Evolutionary conservation across 2,888 invertebrate genomes (phyloP).

Genomic region (Gibbula magus): DNA sequence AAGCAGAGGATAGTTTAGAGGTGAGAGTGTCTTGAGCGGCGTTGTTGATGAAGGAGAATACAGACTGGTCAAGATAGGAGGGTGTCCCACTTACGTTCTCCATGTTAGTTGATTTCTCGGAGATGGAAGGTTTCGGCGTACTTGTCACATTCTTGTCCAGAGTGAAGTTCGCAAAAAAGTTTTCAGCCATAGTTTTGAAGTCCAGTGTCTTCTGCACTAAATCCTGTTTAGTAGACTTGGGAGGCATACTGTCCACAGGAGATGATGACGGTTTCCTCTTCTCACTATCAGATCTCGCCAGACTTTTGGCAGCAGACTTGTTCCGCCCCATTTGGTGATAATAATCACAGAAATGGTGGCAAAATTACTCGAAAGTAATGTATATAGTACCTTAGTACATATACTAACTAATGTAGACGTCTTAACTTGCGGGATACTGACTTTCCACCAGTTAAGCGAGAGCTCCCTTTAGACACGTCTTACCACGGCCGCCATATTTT

Average conservation of each 20-base stretch:
- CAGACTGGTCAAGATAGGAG: not conserved
- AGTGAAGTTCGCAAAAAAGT: not conserved
- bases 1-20: too few species aligned
- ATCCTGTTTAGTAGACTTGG: not conserved
- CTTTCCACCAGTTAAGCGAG: not conserved
- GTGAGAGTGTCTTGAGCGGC: too few species aligned
- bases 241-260: not conserved
- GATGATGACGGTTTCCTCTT: not conserved
- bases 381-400: too few species aligned
- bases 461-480: too few species aligned
- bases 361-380: too few species aligned
- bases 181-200: too few species aligned
- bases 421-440: not conserved
- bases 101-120: not conserved
- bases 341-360: too few species aligned
- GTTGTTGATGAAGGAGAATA: too few species aligned
- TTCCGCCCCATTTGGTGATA: too few species aligned
- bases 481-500: not conserved
- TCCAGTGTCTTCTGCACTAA: too few species aligned
- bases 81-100: not conserved
- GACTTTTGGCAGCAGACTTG: not conserved
- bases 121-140: not conserved
- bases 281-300: not conserved
- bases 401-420: too few species aligned
- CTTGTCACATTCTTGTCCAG: not conserved